phyloP scores from a whole-genome alignment of 2,797 vertebrate species.

The Cirrhinus molitorella region DNA sequence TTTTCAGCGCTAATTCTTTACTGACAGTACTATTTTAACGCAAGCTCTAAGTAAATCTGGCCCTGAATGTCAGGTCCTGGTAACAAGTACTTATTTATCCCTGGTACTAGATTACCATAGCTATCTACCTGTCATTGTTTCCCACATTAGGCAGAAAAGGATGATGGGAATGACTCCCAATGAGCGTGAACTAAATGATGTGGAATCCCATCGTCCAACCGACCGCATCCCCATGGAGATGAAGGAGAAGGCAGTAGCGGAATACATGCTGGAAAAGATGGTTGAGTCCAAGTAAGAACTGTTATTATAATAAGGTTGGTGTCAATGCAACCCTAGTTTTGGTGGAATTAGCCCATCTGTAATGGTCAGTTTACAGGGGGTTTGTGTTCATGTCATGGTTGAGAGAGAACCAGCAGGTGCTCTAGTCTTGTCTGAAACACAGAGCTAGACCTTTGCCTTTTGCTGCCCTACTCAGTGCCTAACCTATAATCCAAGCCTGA shows the following conservation, averaged over 20 bases:
- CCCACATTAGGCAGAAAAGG: slow-evolving; percentile 82
- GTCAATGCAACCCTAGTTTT: not conserved
- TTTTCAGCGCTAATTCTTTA: too few relatives aligned
- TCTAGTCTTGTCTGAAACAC: slow-evolving; percentile 13
- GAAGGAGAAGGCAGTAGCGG: slow-evolving; percentile 89
- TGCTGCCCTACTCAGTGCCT: not conserved
- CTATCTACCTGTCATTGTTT: not conserved
- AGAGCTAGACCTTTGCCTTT: slow-evolving; percentile 1
- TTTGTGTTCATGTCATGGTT: not conserved
- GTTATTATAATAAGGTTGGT: not conserved
- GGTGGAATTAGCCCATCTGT: not conserved
- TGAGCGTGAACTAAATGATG: slow-evolving; percentile 82
- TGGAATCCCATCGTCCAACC: slow-evolving; percentile 84
- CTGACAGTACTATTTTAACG: too few relatives aligned
- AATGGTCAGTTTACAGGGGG: not conserved
- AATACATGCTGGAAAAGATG: slow-evolving; percentile 84
- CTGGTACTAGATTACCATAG: not conserved
- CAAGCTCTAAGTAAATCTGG: too few relatives aligned
- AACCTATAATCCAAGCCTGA: slow-evolving; percentile 26
- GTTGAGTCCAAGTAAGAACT: slow-evolving; percentile 87
- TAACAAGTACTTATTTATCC: not conserved
- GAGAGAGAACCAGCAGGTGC: not conserved
- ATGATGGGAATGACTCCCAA: slow-evolving; percentile 94
- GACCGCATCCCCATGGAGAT: slow-evolving; percentile 84
- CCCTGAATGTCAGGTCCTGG: not conserved